Conservation (phyloP, 2,113 vertebrate genomes). For the human region DNA sequence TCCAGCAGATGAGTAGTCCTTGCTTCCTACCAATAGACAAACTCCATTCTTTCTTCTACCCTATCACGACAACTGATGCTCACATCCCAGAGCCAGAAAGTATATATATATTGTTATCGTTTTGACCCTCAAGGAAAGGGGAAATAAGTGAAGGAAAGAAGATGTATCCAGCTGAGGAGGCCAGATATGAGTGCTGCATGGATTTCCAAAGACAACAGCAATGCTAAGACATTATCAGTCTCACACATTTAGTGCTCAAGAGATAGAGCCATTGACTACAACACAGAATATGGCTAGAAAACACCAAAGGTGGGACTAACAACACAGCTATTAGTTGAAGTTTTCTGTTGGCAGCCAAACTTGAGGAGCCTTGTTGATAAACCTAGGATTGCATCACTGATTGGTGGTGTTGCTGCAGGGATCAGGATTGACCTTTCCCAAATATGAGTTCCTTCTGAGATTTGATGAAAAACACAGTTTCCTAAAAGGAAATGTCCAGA, state of each 20-base stretch:
- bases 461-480: neutral
- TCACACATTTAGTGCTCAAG: neutral
- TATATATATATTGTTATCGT: neutral
- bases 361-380: neutral
- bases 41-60: neutral
- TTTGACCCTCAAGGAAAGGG: neutral
- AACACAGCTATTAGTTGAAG: neutral
- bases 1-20: neutral
- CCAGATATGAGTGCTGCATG: neutral
- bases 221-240: neutral
- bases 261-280: neutral
- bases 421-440: neutral
- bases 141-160: neutral
- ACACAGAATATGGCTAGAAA: neutral
- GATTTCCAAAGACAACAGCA: neutral
- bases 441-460: neutral
- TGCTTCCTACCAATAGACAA: neutral
- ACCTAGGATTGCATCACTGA: neutral
- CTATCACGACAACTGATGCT: neutral
- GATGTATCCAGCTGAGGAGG: neutral
- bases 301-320: neutral
- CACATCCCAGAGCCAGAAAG: neutral
- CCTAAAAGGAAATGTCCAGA: neutral
- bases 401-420: neutral
- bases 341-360: neutral